Percentiles rank a stretch among this genome's conserved stretches.
phyloP scores from a whole-genome alignment of 2,797 vertebrate genomes.

The Girardinus metallicus region DNA sequence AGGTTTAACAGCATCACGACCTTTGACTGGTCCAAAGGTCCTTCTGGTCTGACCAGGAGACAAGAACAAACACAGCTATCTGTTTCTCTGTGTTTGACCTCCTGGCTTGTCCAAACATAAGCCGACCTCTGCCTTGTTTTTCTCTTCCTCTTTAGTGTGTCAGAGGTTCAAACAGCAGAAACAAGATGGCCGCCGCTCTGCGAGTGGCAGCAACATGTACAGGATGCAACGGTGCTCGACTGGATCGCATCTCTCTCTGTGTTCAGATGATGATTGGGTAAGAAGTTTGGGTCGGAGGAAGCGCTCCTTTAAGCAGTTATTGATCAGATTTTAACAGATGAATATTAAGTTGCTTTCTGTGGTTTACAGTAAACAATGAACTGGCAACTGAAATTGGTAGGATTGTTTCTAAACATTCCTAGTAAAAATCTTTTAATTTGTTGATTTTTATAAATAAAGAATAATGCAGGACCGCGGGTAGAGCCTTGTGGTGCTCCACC shows the following conservation, averaged over 20 bases:
- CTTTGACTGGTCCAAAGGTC: conserved; percentile 8
- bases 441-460: not conserved
- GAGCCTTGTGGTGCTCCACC: conserved; percentile 2
- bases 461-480: not conserved
- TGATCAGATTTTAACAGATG: not conserved
- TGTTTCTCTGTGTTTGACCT: not conserved
- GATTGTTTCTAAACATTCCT: not conserved
- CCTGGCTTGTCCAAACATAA: not conserved
- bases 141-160: conserved; percentile 59
- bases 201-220: not conserved
- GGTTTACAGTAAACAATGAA: not conserved
- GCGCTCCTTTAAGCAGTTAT: not conserved
- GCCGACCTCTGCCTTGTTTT: not conserved
- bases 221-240: conserved; percentile 38
- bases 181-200: not conserved
- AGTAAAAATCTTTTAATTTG: not conserved
- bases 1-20: not conserved
- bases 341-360: not conserved
- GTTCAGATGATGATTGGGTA: conserved; percentile 78
- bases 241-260: conserved; percentile 44
- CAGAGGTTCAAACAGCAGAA: conserved; percentile 27
- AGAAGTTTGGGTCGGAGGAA: conserved; percentile 11
- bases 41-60: not conserved
- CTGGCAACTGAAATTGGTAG: not conserved
- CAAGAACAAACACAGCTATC: not conserved